Evolutionary conservation across 2,888 invertebrate species (phyloP).

Genomic region (Oligia latruncula): DNA sequence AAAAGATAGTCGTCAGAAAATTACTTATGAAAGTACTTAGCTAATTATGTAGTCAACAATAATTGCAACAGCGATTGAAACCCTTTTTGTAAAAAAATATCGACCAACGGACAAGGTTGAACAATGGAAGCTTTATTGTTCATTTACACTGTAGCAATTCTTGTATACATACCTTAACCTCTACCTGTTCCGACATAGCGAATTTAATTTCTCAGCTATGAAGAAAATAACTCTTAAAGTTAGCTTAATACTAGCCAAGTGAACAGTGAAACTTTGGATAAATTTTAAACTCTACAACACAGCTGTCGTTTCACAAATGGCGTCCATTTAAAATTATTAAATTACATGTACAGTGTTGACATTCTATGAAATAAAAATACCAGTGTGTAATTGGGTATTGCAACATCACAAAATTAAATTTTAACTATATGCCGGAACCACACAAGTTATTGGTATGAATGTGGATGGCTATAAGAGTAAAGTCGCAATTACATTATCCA

Average conservation of each 20-base stretch:
- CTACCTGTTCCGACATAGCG: slow-evolving; percentile 81
- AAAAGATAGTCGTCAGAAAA: neutral
- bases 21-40: neutral
- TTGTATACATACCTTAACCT: slow-evolving; percentile 79
- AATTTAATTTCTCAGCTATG: slow-evolving; percentile 44
- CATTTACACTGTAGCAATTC: slow-evolving; percentile 29
- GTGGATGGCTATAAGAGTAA: neutral
- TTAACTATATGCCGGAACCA: neutral
- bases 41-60: neutral
- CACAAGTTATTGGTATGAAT: neutral
- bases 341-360: slow-evolving; percentile 6
- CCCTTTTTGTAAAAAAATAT: slow-evolving; percentile 64
- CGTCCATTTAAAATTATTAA: slow-evolving; percentile 49
- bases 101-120: slow-evolving; percentile 80
- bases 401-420: neutral
- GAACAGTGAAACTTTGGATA: slow-evolving; percentile 27
- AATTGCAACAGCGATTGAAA: neutral
- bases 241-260: slow-evolving; percentile 13
- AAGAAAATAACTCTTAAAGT: slow-evolving; percentile 44
- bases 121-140: slow-evolving; percentile 78
- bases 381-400: neutral
- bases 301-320: slow-evolving; percentile 68
- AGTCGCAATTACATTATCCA: no score
- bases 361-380: slow-evolving; percentile 8
- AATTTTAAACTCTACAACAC: slow-evolving; percentile 49